These are phyloP conservation scores for Pelagia noctiluca DNA, from an alignment of 30 jellyfish, hydroid and myxozoan genomes.

Conservation along the genomic window DNA sequence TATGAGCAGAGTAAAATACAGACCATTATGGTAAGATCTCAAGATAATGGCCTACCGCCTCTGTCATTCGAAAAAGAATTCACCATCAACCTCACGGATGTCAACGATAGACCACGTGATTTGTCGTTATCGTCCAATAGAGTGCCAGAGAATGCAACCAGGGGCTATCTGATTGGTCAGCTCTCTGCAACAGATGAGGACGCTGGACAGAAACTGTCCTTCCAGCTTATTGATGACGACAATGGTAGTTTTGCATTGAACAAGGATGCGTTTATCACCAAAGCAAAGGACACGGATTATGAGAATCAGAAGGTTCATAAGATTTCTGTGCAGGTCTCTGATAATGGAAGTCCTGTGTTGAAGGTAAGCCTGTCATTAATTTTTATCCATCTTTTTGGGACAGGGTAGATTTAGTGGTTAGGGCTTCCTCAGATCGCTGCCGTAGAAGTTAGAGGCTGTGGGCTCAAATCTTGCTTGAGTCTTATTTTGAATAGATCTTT, in stretches of 20 bases:
- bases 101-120: slow-evolving; percentile 86
- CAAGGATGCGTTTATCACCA: slow-evolving; percentile 28
- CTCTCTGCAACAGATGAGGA: slow-evolving; percentile 85
- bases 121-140: slow-evolving; percentile 62
- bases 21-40: slow-evolving; percentile 41
- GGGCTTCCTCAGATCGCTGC: too few species aligned
- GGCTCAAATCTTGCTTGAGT: too few species aligned
- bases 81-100: slow-evolving; percentile 42
- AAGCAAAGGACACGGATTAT: slow-evolving; percentile 73
- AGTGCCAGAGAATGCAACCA: slow-evolving; percentile 75
- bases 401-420: too few species aligned
- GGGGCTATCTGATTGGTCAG: slow-evolving; percentile 73
- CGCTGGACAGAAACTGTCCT: slow-evolving; percentile 59
- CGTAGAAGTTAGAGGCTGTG: too few species aligned
- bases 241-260: slow-evolving; percentile 63
- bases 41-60: slow-evolving; percentile 81
- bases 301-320: slow-evolving; percentile 67
- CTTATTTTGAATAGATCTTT: too few species aligned
- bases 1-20: slow-evolving; percentile 57
- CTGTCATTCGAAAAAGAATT: slow-evolving; percentile 42
- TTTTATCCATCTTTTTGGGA: too few species aligned
- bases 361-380: slow-evolving; percentile 29
- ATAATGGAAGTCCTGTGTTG: slow-evolving; percentile 80
- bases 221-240: slow-evolving; percentile 66
- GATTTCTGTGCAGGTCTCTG: slow-evolving; percentile 74